These are phyloP conservation scores for Prionailurus viverrinus DNA, from an alignment of 2,113 vertebrate genomes.

Conservation along the genomic window DNA sequence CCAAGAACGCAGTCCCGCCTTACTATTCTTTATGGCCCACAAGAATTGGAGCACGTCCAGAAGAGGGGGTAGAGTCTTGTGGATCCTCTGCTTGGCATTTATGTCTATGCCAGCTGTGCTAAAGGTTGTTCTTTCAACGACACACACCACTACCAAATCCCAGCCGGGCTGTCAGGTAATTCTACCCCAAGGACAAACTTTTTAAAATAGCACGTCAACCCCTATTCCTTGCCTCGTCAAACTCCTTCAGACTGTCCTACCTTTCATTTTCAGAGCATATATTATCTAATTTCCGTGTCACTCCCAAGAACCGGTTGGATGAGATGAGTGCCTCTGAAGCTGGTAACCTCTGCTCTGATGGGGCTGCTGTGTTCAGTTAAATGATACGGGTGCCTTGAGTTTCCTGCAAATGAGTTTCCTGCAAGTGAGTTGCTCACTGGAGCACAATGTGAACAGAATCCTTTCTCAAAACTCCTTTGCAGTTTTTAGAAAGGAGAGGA, in stretches of 20 bases:
- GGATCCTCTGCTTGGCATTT: slow-evolving; percentile 65
- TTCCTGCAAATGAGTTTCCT: slow-evolving; percentile 42
- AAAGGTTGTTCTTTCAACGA: slow-evolving; percentile 66
- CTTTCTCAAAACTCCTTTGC: slow-evolving; percentile 41
- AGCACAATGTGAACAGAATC: slow-evolving; percentile 19
- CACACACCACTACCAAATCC: slow-evolving; percentile 39
- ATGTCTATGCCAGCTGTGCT: slow-evolving; percentile 37
- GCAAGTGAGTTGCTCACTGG: background rate
- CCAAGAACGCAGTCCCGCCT: background rate
- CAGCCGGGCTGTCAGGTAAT: slow-evolving; percentile 67
- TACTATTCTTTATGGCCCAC: background rate
- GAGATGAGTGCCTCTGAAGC: slow-evolving; percentile 15
- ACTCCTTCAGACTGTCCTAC: slow-evolving; percentile 29
- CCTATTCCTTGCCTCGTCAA: slow-evolving; percentile 51
- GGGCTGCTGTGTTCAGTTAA: background rate
- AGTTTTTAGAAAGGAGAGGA: background rate
- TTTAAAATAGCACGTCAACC: slow-evolving; percentile 66
- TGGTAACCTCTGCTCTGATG: background rate
- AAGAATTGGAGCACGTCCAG: background rate
- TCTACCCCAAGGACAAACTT: slow-evolving; percentile 78
- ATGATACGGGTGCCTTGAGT: slow-evolving; percentile 29
- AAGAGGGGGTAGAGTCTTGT: background rate
- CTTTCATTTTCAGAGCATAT: slow-evolving; percentile 55
- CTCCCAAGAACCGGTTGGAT: slow-evolving; percentile 59
- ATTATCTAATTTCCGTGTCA: slow-evolving; percentile 54